Base-by-base conservation (phyloP, 1,140 invertebrate species). In the Chelonus insularis region DNA sequence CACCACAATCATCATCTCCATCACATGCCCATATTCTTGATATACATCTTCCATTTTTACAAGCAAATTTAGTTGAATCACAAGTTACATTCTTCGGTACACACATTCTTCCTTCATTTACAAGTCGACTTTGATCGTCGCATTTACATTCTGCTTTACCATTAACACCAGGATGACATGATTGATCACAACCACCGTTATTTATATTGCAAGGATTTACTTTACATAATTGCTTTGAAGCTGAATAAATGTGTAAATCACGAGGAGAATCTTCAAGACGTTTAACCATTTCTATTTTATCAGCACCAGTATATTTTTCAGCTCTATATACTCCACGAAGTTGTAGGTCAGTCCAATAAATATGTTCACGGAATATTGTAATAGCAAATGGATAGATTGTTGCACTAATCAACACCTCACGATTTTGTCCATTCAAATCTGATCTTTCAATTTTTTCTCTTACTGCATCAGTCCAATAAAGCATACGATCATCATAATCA, bases 391-490 rank as follows among this genome's bases (percentile, higher is more conserved):
- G 96, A 85, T 98, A 97, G 61, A 97, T 96, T 0, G 95, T 96
- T 0, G 94, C 94, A 0, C 89, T 87, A 43, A 96, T 88, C 0
- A 96, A 77, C 2, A 94, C 83, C 79, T 93, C 86, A 4, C 90
- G 75, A 34, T 88, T 86, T 11, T 84, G 87, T 2, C 97, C 97
- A 75, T 98, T 90, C 4, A 98, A 77, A 75, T 92, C 90, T 0
- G 93, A 92, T 14, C 95, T 82, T 83, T 99, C 97, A 64, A 99
- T 99, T 77, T 98, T 98, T 75, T 99, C 96, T 29, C 94, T 83
- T 0, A 97, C 92, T 0, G 96, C 96, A 80, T 99, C 97, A 0
- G 96, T 97, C 96, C 97, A 99, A 72, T 99, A 99, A 0, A 99
- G 79, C 85, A 94, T 95, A 14, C 89, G 85, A 18, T 98, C 95